Evolutionary conservation across 2,113 vertebrate species (phyloP).

Genomic region (Pavo muticus): DNA sequence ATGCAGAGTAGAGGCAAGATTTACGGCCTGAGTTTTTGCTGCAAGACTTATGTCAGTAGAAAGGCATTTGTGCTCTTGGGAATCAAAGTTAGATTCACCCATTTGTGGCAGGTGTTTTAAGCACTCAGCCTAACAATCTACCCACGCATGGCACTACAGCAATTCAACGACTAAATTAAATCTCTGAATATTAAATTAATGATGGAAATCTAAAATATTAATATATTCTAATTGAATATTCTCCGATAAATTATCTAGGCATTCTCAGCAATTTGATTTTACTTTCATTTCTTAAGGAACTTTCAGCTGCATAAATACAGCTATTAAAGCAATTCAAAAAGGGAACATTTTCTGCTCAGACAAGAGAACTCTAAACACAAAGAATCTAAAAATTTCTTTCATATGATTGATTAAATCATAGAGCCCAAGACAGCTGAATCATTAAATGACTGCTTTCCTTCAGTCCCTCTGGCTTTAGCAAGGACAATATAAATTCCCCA

Average conservation of each 20-base stretch:
- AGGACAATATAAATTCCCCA: constrained; percentile 79
- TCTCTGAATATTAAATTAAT: constrained; percentile 88
- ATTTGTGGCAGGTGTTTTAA: constrained; percentile 66
- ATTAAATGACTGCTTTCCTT: constrained; percentile 79
- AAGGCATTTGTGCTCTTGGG: constrained; percentile 53
- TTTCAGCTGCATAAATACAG: constrained; percentile 83
- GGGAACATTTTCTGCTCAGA: constrained; percentile 77
- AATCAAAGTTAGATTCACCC: constrained; percentile 69
- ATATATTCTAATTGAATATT: constrained; percentile 89
- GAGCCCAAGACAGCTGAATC: constrained; percentile 81
- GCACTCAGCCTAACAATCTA: constrained; percentile 49
- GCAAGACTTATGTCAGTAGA: constrained; percentile 45
- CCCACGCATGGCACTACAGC: constrained; percentile 54
- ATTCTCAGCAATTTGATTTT: constrained; percentile 82
- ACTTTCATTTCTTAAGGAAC: constrained; percentile 79
- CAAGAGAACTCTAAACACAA: constrained; percentile 74
- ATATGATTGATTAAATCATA: constrained; percentile 86
- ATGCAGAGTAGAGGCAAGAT: constrained; percentile 10
- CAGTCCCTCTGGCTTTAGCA: constrained; percentile 77
- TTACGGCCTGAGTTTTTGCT: constrained; percentile 9
- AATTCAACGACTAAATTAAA: constrained; percentile 78
- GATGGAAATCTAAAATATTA: constrained; percentile 89
- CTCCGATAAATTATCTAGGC: constrained; percentile 89
- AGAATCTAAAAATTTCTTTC: constrained; percentile 73
- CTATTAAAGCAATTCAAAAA: constrained; percentile 83